Conservation (phyloP, 37 sponge, comb jelly and placozoan species). For the Cliona cf. orientalis region DNA sequence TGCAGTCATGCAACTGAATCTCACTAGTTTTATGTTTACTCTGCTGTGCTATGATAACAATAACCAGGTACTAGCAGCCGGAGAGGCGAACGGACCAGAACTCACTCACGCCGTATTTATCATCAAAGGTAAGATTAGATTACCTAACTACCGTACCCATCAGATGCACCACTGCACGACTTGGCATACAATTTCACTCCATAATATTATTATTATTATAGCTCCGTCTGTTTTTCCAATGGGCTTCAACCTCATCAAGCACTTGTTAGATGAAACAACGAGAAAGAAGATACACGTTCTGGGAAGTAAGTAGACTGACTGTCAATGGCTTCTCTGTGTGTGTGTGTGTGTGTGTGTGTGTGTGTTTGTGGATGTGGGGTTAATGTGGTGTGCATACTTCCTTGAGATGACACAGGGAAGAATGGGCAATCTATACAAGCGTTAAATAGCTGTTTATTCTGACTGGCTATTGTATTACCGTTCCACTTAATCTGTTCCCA, state of each 20-base stretch:
- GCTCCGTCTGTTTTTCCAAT: constrained; percentile 71
- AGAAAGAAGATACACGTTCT: constrained; percentile 55
- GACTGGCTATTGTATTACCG: too few species aligned
- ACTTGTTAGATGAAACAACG: constrained; percentile 61
- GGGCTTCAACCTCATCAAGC: constrained; percentile 70
- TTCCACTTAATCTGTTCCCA: background rate
- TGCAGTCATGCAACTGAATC: too few species aligned
- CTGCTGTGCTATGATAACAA: too few species aligned
- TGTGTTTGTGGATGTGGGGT: too few species aligned
- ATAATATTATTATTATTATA: background rate
- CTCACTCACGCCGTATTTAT: constrained; percentile 34
- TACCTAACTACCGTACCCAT: too few species aligned
- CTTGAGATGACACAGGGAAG: too few species aligned
- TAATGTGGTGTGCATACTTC: too few species aligned
- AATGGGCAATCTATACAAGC: too few species aligned
- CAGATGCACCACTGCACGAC: too few species aligned
- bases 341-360: too few species aligned
- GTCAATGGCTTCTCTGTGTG: background rate
- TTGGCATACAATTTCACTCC: background rate
- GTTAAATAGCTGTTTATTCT: too few species aligned
- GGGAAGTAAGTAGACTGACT: constrained; percentile 42
- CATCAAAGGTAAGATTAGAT: constrained; percentile 48
- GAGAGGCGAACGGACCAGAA: constrained; percentile 58
- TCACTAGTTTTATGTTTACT: too few species aligned
- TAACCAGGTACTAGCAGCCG: constrained; percentile 12